A percentile compares a stretch with the other conserved stretches of the same genome.
phyloP scores from a whole-genome alignment of 2,888 invertebrate genomes.

The Sepioteuthis lessoniana region DNA sequence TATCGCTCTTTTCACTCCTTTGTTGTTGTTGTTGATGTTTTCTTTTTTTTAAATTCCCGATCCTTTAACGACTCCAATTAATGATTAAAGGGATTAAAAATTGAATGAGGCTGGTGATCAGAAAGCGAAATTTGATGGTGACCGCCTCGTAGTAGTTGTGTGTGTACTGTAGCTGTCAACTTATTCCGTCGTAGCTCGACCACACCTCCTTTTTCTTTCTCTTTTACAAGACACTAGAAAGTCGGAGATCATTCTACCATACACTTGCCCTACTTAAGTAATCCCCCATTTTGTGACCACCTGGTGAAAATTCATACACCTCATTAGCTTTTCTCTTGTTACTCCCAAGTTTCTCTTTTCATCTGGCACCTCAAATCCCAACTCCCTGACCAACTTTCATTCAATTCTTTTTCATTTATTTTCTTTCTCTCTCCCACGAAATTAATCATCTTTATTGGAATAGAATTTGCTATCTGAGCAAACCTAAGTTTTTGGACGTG shows the following conservation, averaged over 20 bases:
- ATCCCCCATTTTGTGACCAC: background rate
- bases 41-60: background rate
- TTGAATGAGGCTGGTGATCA: no score
- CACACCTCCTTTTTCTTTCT: conserved; percentile 6
- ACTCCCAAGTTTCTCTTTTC: background rate
- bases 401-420: background rate
- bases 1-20: background rate
- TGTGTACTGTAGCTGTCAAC: background rate
- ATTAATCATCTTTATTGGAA: background rate
- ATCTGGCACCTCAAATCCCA: no score
- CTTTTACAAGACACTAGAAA: background rate
- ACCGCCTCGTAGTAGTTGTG: background rate
- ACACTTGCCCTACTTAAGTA: background rate
- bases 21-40: no score
- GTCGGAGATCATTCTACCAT: background rate
- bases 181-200: background rate
- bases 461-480: background rate
- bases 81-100: no score
- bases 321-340: background rate
- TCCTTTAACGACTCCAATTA: background rate
- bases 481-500: no score
- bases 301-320: background rate
- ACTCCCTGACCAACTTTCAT: background rate
- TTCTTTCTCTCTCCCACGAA: background rate
- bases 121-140: no score